Evolutionary conservation across 1,140 invertebrate species (phyloP).

Genomic region (Solenopsis fugax): DNA sequence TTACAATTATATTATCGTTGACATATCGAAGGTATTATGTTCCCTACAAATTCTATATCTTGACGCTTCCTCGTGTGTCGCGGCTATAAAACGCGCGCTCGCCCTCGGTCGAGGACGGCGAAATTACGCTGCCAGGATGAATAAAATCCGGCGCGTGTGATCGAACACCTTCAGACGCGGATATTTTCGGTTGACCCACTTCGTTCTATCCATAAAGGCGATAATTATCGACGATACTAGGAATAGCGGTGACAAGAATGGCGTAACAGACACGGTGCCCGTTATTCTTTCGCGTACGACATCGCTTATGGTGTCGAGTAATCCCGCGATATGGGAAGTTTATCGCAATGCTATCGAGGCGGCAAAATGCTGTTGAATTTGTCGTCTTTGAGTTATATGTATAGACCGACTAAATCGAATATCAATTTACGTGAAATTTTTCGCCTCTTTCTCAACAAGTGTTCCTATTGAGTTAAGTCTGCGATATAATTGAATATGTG

Average conservation of each 20-base stretch:
- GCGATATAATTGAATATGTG: not conserved
- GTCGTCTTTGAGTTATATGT: not conserved
- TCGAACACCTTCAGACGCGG: slow-evolving; percentile 47
- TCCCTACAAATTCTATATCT: slow-evolving; percentile 22
- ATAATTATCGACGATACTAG: slow-evolving; percentile 77
- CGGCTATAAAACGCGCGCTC: not conserved
- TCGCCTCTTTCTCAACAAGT: not conserved
- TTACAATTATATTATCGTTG: not conserved
- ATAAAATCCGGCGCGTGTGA: slow-evolving; percentile 60
- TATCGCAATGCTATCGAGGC: not conserved
- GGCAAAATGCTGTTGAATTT: not conserved
- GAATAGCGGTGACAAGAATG: slow-evolving; percentile 68
- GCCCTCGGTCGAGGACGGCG: slow-evolving; percentile 28
- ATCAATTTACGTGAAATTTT: not conserved
- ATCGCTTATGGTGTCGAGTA: slow-evolving; percentile 13
- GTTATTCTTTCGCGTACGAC: slow-evolving; percentile 16
- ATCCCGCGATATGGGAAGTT: not conserved
- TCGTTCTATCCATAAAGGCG: slow-evolving; percentile 62
- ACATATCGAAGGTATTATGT: not conserved
- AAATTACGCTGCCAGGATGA: slow-evolving; percentile 37
- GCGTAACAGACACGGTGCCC: slow-evolving; percentile 8
- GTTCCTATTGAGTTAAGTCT: not conserved
- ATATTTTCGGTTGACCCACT: slow-evolving; percentile 75
- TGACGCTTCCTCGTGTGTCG: slow-evolving; percentile 13
- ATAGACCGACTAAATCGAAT: not conserved